Evolutionary conservation across 1,140 invertebrate species (phyloP).

Genomic region (Campoletis sonorensis): DNA sequence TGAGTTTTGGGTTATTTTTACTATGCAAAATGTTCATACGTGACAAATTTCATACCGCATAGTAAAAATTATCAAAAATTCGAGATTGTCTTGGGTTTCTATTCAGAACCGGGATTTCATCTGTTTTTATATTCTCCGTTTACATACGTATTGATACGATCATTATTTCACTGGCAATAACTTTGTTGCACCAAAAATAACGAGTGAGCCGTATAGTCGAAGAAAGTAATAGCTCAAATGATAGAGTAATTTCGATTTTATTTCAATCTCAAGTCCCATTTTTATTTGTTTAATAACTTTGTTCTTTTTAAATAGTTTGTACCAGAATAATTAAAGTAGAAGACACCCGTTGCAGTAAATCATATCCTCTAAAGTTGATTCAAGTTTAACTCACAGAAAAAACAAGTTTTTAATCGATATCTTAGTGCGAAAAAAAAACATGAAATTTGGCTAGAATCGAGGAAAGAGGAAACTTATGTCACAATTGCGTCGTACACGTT

Average conservation of each 20-base stretch:
- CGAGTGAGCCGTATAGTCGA: slow-evolving; percentile 1
- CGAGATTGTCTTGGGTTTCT: no score
- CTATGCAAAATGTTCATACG: no score
- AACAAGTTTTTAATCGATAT: not conserved
- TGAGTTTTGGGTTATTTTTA: no score
- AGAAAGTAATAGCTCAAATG: not conserved
- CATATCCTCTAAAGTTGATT: not conserved
- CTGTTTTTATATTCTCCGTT: no score
- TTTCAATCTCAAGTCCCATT: slow-evolving; percentile 18
- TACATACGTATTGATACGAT: no score
- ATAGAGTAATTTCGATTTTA: not conserved
- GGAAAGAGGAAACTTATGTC: slow-evolving; percentile 45
- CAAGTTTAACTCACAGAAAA: not conserved
- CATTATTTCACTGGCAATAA: slow-evolving; percentile 37
- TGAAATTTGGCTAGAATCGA: not conserved
- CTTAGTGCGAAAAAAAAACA: not conserved
- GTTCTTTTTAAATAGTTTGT: not conserved
- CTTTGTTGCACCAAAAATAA: slow-evolving; percentile 34
- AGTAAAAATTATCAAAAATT: no score
- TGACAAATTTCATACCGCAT: no score
- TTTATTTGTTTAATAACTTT: slow-evolving; percentile 3
- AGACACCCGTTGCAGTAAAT: slow-evolving; percentile 29
- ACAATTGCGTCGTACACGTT: slow-evolving; percentile 45
- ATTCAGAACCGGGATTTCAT: no score
- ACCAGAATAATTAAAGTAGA: slow-evolving; percentile 22